Percentiles rank a stretch among this genome's conserved stretches.
Evolutionary conservation across 2,113 vertebrate species (phyloP).

Genomic region (Lepus americanus): DNA sequence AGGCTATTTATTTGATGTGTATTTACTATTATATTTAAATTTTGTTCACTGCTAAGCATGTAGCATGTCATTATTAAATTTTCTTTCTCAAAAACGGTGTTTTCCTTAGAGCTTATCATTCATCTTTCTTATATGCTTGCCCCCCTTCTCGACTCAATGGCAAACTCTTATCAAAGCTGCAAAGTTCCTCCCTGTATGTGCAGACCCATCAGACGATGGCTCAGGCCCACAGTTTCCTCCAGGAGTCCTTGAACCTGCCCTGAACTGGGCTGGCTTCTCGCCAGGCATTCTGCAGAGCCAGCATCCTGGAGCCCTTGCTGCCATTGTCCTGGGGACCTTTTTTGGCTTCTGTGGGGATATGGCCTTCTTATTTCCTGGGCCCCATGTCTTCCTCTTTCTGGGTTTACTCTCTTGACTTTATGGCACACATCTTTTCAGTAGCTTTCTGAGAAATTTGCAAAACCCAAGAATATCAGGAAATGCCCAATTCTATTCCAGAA

Average conservation of each 20-base stretch:
- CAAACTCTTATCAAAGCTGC: conserved; percentile 1
- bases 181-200: not conserved
- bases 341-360: not conserved
- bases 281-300: not conserved
- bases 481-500: not conserved
- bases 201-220: not conserved
- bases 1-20: not conserved
- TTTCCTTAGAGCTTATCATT: conserved; percentile 10
- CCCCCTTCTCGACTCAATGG: not conserved
- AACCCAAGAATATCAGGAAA: not conserved
- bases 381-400: not conserved
- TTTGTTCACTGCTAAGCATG: not conserved
- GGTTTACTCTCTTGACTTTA: conserved; percentile 32
- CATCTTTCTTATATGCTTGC: not conserved
- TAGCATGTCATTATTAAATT: not conserved
- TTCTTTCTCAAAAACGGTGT: not conserved
- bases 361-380: not conserved
- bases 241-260: not conserved
- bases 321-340: not conserved
- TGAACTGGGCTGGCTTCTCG: not conserved
- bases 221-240: not conserved
- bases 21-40: not conserved
- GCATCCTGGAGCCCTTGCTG: not conserved
- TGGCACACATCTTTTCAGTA: not conserved
- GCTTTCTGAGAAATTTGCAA: conserved; percentile 32